Evolutionary conservation across 2,888 invertebrate genomes (phyloP).

Genomic region (Andrena bucephala): DNA sequence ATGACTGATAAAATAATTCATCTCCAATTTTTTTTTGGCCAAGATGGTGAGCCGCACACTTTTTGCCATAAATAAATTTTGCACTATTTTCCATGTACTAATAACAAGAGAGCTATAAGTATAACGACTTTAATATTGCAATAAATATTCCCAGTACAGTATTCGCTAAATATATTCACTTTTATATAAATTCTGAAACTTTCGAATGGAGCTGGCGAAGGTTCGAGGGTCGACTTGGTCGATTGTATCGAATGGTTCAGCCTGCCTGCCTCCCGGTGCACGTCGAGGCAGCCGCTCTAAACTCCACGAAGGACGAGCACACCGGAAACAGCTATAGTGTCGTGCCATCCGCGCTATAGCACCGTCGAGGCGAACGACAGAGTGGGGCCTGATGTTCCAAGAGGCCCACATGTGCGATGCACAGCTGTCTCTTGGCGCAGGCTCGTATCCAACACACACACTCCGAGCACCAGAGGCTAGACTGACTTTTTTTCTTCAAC

Average conservation of each 20-base stretch:
- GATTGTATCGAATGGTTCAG: slow-evolving; percentile 12
- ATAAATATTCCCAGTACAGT: too few species aligned
- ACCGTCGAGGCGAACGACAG: slow-evolving; percentile 22
- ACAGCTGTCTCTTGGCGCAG: slow-evolving; percentile 64
- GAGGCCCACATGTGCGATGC: slow-evolving; percentile 70
- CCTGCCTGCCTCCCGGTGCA: slow-evolving; percentile 20
- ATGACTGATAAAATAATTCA: too few species aligned
- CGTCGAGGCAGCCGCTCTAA: slow-evolving; percentile 48
- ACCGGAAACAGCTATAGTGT: slow-evolving; percentile 67
- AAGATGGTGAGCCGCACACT: too few species aligned
- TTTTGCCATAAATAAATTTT: too few species aligned
- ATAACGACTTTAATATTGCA: too few species aligned
- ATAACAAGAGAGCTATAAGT: too few species aligned
- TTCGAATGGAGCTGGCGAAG: too few species aligned
- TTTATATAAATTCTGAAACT: too few species aligned
- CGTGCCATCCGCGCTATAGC: slow-evolving; percentile 48
- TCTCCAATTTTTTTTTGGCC: too few species aligned
- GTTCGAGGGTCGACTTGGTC: not conserved
- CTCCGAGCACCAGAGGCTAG: slow-evolving; percentile 18
- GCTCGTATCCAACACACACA: slow-evolving; percentile 15
- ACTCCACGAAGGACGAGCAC: slow-evolving; percentile 65
- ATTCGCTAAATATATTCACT: too few species aligned
- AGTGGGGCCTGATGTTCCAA: slow-evolving; percentile 67
- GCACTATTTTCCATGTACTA: too few species aligned
- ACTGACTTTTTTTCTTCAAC: not conserved